These are phyloP conservation scores for Diarsia brunnea DNA, from an alignment of 2,888 invertebrate species.

Conservation along the genomic window DNA sequence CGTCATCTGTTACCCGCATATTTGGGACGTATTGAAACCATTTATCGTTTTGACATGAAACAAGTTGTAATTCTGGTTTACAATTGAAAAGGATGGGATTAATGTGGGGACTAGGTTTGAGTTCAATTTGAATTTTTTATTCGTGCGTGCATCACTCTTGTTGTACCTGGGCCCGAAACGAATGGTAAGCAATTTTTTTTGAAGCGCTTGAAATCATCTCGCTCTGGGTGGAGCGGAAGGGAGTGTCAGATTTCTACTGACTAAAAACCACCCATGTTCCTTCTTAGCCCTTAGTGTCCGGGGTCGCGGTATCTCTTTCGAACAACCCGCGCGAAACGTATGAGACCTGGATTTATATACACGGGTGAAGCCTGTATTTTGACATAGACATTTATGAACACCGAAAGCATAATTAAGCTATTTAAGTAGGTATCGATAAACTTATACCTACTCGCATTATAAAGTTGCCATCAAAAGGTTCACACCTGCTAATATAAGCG, in stretches of 20 bases:
- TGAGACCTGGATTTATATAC: not conserved
- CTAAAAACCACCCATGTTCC: no score
- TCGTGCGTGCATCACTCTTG: not conserved
- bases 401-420: not conserved
- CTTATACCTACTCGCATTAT: not conserved
- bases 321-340: not conserved
- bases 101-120: conserved; percentile 7
- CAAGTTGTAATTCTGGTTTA: conserved; percentile 53
- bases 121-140: conserved; percentile 5
- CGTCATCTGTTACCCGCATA: conserved; percentile 74
- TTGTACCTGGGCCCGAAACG: not conserved
- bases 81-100: conserved; percentile 19
- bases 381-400: not conserved
- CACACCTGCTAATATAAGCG: conserved; percentile 32
- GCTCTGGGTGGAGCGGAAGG: no score
- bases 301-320: no score
- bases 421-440: conserved; percentile 1
- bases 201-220: no score
- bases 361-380: not conserved
- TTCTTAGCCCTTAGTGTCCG: no score
- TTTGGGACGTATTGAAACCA: conserved; percentile 75
- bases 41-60: conserved; percentile 69
- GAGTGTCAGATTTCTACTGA: no score
- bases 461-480: conserved; percentile 7
- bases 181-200: no score